Evolutionary conservation across 2,888 invertebrate genomes (phyloP).

Genomic region (Taphrorychus bicolor): DNA sequence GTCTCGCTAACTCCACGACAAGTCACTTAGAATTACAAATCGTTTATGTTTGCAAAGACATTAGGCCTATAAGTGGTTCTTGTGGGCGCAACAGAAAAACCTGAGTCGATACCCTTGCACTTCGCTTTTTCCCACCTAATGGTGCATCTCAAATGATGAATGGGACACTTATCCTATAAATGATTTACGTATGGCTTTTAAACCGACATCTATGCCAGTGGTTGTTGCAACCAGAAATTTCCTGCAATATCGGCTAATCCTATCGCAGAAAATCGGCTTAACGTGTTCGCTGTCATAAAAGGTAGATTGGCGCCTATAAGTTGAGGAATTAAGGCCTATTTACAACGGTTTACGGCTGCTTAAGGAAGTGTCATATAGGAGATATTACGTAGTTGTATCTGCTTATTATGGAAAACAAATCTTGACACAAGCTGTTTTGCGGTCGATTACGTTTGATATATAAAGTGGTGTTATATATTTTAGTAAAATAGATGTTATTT

Average conservation of each 20-base stretch:
- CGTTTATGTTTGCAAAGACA: neutral
- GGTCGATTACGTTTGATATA: no score
- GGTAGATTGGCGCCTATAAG: neutral
- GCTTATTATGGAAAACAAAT: neutral
- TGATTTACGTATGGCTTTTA: neutral
- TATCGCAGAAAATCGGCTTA: conserved; percentile 9
- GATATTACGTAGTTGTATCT: neutral
- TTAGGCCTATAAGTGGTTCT: neutral
- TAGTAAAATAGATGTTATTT: no score
- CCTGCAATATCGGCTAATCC: neutral
- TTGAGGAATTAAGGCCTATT: conserved; percentile 1
- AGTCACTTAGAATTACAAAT: no score
- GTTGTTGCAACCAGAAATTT: neutral
- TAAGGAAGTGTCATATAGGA: neutral
- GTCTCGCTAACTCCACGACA: conserved; percentile 10
- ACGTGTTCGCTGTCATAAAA: neutral
- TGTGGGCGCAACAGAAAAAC: no score
- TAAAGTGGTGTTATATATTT: no score
- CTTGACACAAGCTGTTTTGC: no score
- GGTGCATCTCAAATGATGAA: neutral
- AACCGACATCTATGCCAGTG: neutral
- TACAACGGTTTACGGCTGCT: neutral
- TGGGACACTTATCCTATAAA: neutral
- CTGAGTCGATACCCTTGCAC: neutral
- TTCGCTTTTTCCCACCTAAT: neutral